phyloP scores from a whole-genome alignment of 2,113 vertebrate species.

The Brachypteracias leptosomus region DNA sequence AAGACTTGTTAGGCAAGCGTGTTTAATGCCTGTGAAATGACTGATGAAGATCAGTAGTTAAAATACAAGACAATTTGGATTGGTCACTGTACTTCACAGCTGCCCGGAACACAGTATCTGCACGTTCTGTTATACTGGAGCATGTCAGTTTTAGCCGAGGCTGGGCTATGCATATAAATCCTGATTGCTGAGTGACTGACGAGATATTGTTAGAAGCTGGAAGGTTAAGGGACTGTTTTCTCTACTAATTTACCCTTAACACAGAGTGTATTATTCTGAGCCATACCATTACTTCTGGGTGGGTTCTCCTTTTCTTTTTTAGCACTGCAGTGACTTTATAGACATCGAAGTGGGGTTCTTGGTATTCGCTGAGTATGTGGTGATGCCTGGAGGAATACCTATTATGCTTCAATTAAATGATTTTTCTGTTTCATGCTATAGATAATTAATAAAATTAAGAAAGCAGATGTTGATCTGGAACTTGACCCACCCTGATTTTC shows the following conservation, averaged over 20 bases:
- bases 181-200: neutral
- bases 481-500: neutral
- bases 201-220: neutral
- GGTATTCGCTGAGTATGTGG: neutral
- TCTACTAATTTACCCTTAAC: neutral
- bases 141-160: neutral
- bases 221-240: neutral
- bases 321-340: neutral
- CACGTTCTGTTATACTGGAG: neutral
- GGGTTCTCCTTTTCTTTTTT: neutral
- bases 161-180: neutral
- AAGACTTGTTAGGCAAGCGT: neutral
- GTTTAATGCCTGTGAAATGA: neutral
- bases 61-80: neutral
- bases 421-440: neutral
- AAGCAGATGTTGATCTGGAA: slow-evolving; percentile 31
- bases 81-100: neutral
- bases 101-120: neutral
- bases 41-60: slow-evolving; percentile 14
- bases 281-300: neutral
- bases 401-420: neutral
- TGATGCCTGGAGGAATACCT: neutral
- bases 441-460: neutral
- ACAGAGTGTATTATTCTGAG: neutral
- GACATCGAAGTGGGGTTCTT: neutral